phyloP scores from a whole-genome alignment of 2,888 invertebrate species.

The Xanthia icteritia region DNA sequence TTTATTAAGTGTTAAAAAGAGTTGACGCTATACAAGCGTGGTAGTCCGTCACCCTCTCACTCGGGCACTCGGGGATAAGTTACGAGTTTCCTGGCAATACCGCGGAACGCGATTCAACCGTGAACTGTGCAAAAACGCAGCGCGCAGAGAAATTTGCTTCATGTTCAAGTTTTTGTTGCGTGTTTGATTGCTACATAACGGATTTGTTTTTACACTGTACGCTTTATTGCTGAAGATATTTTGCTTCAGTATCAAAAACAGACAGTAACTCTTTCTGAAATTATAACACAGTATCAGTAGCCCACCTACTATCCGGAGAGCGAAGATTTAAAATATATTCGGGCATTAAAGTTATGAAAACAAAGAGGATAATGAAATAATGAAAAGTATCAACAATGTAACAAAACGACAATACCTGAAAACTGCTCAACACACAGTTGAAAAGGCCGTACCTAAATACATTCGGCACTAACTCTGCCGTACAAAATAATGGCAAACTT shows the following conservation, averaged over 20 bases:
- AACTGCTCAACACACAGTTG: neutral
- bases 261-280: constrained; percentile 6
- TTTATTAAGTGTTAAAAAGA: constrained; percentile 66
- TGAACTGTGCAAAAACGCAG: constrained; percentile 81
- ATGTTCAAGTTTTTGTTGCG: constrained; percentile 80
- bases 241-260: constrained; percentile 27
- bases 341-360: constrained; percentile 2
- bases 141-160: constrained; percentile 83
- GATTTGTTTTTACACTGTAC: constrained; percentile 73
- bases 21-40: constrained; percentile 62
- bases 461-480: constrained; percentile 1
- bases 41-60: constrained; percentile 59
- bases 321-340: neutral
- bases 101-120: constrained; percentile 82
- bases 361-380: constrained; percentile 1
- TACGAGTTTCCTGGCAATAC: constrained; percentile 77
- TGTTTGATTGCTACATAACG: constrained; percentile 82
- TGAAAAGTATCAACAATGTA: constrained; percentile 11
- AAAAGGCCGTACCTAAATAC: neutral
- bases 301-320: neutral
- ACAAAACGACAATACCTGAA: constrained; percentile 5
- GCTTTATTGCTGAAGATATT: constrained; percentile 49
- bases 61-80: constrained; percentile 67
- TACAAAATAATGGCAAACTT: constrained; percentile 21
- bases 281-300: neutral